Evolutionary conservation across 2,888 invertebrate species (phyloP), one percentile per base, ranked within the genome.

Genomic region (Drosophila demipolita): DNA sequence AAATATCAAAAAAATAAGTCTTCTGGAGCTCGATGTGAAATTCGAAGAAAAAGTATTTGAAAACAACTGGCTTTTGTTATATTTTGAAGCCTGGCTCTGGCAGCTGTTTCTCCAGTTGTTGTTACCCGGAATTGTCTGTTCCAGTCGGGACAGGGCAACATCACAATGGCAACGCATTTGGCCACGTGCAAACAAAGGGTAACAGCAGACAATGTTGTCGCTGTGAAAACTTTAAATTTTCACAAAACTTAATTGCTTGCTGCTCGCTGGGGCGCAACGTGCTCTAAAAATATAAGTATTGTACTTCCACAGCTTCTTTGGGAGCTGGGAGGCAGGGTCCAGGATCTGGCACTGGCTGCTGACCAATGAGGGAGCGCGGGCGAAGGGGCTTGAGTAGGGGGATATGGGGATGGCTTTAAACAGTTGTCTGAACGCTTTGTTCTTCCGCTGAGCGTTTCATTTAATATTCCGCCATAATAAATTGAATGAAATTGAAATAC

Each of bases 241-340:
- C 89, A 81, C 23, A 45, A 45, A 87, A 90, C 90, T 81, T 90
- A 87, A 90, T 87, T 87, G 90, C 79, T 83, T 67, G 62, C 73
- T 58, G 82, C 77, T 73, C 64, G 77, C 49, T 66, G 66, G 60
- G 52, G 65, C 64, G 66, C 71, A 65, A 59, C 48, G 42, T 66
- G 75, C 68, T 78, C 66, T 66, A 75, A 65, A 78, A 66, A 80
- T 80, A 75, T 57, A 73, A 57, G 64, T 33, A 50, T 32, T 32
- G 49, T 23, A 45, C 60, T 50, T 23, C 12, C 49, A 33, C 38
- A 53, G 38, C 38, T 57, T 42, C 59, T 40, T 53, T 42, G 42
- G 42, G n/a, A 11, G 17, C 45, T 23, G 15, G 45, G 23, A 23
- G 20, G 23, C 38, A 49, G 38, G 50, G 48, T 29, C 33, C 20